Evolutionary conservation across 2,888 invertebrate species (phyloP), one percentile per base, ranked within the genome.

Genomic region (Chloroclysta siterata): DNA sequence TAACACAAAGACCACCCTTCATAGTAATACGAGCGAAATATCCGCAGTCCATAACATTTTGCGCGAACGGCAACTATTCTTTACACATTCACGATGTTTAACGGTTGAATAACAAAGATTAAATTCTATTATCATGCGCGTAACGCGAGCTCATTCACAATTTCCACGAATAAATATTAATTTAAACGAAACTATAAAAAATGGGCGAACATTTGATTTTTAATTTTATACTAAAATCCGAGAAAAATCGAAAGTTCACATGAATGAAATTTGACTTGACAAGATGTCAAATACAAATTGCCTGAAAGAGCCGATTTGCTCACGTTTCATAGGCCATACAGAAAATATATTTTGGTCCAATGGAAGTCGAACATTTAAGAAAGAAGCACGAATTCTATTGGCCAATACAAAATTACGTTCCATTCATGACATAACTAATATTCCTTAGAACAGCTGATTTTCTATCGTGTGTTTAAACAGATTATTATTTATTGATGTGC

Each of bases 1-100:
- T 90, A 75, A 93, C 83, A 83, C 91, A 91, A 80, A 94, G 85
- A 79, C 93, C 93, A 85, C 94, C 91, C 94, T 94, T 95, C 95
- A 95, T 95, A 90, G 89, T 94, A 92, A 82, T 84, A 88, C 87
- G 76, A 90, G 70, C 86, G 84, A 87, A 81, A 88, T 85, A 88
- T 89, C 85, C 83, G 88, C 87, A 86, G 82, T 89, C 86, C 81
- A 85, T 90, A 89, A 75, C 93, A 93, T 93, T 93, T 90, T 90
- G 89, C 87, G 86, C 82, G 85, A 80, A 85, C 58, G 55, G 58
- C 53, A 87, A 36, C 65, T 68, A 88, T 22, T 22, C 22, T 82
- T 46, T 17, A 10, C 79, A 86, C 88, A 87, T 88, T 74, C 79
- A 84, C 82, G 81, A 80, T 76, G 22, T 78, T 74, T 78, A 47